Percentiles rank a stretch among this genome's conserved stretches.
These are phyloP conservation scores for Eurytoma californica DNA, from an alignment of 2,888 invertebrate genomes.

Conservation along the genomic window DNA sequence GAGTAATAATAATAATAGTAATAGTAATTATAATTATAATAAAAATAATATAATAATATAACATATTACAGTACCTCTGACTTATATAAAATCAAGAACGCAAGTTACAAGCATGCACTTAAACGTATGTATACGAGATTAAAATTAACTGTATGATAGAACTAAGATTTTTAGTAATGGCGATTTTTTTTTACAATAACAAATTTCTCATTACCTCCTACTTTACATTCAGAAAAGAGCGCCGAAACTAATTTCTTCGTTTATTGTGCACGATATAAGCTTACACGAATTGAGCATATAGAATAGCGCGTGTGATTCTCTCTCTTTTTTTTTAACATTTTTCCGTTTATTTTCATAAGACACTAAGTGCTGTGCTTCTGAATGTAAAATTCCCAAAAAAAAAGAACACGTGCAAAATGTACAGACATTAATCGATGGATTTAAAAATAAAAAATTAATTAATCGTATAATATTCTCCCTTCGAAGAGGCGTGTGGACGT, in stretches of 20 bases:
- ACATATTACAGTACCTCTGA: conserved; percentile 52
- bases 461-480: neutral
- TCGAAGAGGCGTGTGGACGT: conserved; percentile 29
- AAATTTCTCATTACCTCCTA: conserved; percentile 47
- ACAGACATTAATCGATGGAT: conserved; percentile 47
- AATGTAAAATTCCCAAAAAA: conserved; percentile 51
- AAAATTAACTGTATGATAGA: conserved; percentile 50
- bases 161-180: conserved; percentile 53
- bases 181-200: conserved; percentile 54
- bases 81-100: conserved; percentile 57
- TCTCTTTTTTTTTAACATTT: conserved; percentile 3
- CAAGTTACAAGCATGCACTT: conserved; percentile 57
- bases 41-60: conserved; percentile 48
- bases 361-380: conserved; percentile 26
- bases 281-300: conserved; percentile 23
- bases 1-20: conserved; percentile 46
- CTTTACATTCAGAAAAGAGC: conserved; percentile 54
- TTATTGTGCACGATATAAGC: conserved; percentile 45
- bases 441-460: conserved; percentile 51
- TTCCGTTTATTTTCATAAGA: neutral
- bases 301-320: conserved; percentile 25
- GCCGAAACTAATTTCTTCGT: conserved; percentile 17
- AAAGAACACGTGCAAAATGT: conserved; percentile 54
- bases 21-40: conserved; percentile 26
- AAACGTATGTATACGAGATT: conserved; percentile 31